A percentile compares a stretch with the other conserved stretches of the same genome.
These are phyloP conservation scores for Philopedon plagiatum DNA, from an alignment of 2,888 invertebrate species.

Conservation along the genomic window DNA sequence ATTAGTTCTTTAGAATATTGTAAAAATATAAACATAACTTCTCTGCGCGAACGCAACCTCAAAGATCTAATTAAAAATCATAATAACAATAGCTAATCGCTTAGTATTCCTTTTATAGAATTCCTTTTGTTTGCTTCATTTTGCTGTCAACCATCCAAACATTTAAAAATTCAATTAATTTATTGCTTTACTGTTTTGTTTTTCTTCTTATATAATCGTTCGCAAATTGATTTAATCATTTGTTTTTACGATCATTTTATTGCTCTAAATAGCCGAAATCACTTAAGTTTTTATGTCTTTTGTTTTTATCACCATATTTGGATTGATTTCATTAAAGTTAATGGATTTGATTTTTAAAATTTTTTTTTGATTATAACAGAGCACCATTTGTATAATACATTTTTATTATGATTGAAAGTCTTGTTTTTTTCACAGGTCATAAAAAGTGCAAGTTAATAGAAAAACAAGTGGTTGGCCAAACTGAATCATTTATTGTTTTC, in stretches of 20 bases:
- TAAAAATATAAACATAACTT: too few relatives aligned
- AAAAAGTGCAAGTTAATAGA: not conserved
- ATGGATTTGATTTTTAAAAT: slow-evolving; percentile 17
- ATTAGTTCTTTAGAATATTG: too few relatives aligned
- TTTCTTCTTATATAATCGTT: not conserved
- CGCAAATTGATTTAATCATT: not conserved
- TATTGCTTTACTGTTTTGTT: not conserved
- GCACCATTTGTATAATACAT: not conserved
- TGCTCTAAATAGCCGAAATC: slow-evolving; percentile 13
- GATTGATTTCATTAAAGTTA: slow-evolving; percentile 23
- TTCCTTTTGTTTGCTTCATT: not conserved
- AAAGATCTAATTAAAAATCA: not conserved
- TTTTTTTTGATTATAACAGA: slow-evolving; percentile 9
- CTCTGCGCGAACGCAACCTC: too few relatives aligned
- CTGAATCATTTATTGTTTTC: not conserved
- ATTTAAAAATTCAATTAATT: not conserved
- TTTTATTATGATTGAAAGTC: slow-evolving; percentile 26
- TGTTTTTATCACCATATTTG: slow-evolving; percentile 29
- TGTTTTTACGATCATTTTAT: not conserved
- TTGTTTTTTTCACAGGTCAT: slow-evolving; percentile 2
- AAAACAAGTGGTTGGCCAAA: slow-evolving; percentile 1
- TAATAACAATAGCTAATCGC: not conserved
- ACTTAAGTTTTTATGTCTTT: slow-evolving; percentile 16
- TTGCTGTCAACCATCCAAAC: not conserved
- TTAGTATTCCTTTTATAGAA: not conserved